Evolutionary conservation across 2,888 invertebrate species (phyloP).

Genomic region (Philopedon plagiatum): DNA sequence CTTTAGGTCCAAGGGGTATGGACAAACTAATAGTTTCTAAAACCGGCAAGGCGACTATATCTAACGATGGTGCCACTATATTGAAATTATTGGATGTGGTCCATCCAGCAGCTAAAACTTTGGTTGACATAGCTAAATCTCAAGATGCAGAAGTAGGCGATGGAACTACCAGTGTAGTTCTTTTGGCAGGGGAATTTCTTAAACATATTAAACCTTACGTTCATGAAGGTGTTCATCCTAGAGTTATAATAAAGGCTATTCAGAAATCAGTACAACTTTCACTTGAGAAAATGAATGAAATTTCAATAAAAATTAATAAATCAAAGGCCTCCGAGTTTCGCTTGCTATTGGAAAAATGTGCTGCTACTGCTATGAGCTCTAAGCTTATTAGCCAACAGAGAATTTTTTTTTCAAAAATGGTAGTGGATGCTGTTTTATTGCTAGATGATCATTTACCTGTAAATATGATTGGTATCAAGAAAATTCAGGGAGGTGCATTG

Average conservation of each 20-base stretch:
- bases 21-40: slow-evolving; percentile 97
- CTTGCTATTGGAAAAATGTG: slow-evolving; percentile 87
- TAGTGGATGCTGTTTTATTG: slow-evolving; percentile 95
- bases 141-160: slow-evolving; percentile 99
- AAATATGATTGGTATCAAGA: slow-evolving; percentile 99
- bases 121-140: slow-evolving; percentile 99
- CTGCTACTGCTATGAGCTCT: slow-evolving; percentile 96
- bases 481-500: slow-evolving; percentile 80
- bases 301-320: slow-evolving; percentile 86
- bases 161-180: slow-evolving; percentile 97
- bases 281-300: slow-evolving; percentile 84
- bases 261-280: slow-evolving; percentile 88
- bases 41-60: slow-evolving; percentile 94
- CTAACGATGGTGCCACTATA: slow-evolving; percentile 99
- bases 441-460: slow-evolving; percentile 92
- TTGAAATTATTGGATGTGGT: slow-evolving; percentile 98
- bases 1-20: slow-evolving; percentile 98
- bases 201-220: slow-evolving; percentile 95
- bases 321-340: slow-evolving; percentile 75
- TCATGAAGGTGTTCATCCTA: slow-evolving; percentile 97
- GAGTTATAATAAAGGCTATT: slow-evolving; percentile 91
- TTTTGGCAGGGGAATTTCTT: slow-evolving; percentile 95
- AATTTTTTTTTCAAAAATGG: slow-evolving; percentile 96
- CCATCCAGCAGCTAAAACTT: slow-evolving; percentile 97
- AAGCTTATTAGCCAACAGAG: slow-evolving; percentile 97